These are phyloP conservation scores for Elymnias hypermnestra DNA, from an alignment of 1,140 invertebrate genomes.

Conservation along the genomic window DNA sequence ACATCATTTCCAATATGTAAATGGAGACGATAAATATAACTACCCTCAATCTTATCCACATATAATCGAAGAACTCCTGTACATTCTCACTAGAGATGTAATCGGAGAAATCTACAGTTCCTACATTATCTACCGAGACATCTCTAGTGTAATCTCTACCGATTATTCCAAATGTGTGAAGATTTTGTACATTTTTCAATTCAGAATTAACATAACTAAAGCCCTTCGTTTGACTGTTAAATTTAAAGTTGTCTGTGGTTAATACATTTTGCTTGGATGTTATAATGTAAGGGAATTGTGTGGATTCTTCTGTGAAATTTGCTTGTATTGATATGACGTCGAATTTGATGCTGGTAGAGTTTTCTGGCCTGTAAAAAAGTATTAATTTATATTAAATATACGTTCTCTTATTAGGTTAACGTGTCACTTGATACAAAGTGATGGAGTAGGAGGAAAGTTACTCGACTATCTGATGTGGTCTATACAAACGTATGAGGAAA, in stretches of 20 bases:
- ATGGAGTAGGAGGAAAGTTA: too few species aligned
- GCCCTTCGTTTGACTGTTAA: conserved; percentile 21
- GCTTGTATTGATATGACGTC: conserved; percentile 41
- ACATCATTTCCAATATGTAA: conserved; percentile 68
- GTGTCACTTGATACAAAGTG: too few species aligned
- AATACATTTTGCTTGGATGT: conserved; percentile 23
- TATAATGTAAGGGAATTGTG: conserved; percentile 44
- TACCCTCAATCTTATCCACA: conserved; percentile 58
- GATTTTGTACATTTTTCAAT: conserved; percentile 26
- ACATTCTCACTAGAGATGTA: conserved; percentile 49
- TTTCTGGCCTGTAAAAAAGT: conserved; percentile 38
- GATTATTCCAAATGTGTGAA: conserved; percentile 47
- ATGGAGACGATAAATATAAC: conserved; percentile 57
- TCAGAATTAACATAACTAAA: conserved; percentile 25
- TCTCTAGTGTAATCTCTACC: conserved; percentile 46
- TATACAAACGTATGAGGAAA: too few species aligned
- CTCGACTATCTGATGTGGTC: too few species aligned
- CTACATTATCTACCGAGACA: conserved; percentile 11
- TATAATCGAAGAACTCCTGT: conserved; percentile 54
- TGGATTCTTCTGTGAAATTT: conserved; percentile 35
- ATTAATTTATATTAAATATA: conserved; percentile 7
- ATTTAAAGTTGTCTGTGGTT: conserved; percentile 26
- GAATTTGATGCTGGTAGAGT: conserved; percentile 38
- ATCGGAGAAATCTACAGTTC: conserved; percentile 25
- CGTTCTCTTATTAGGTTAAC: too few species aligned